Evolutionary conservation across 2,888 invertebrate species (phyloP), one percentile per base, ranked within the genome.

Genomic region (Harpagoxenus sublaevis): DNA sequence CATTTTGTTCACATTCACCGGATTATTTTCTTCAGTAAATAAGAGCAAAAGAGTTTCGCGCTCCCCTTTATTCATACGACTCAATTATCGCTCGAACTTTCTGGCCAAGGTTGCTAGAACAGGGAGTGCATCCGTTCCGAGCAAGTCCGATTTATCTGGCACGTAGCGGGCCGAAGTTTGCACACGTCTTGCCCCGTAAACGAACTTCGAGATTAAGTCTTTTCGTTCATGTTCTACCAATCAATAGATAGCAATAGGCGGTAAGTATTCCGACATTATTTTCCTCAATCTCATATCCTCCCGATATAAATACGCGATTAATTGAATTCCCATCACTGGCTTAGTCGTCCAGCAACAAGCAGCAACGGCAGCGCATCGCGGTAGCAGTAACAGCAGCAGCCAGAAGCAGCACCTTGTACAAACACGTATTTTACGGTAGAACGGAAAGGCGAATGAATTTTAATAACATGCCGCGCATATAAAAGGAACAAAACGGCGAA

Each of bases 261-360:
- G 79, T 79, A 79, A 79, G 79, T 79, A 79, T 70, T 48, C 48
- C 23, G 60, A 45, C 23, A 39, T 35, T 35, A 39, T 57, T 70
- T 48, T 51, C 48, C 18, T 62, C 70, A 9, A 79, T 79, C 71
- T 62, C n/a, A 62, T 60, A 68, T 70, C 23, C 60, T 45, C 35
- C 48, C 35, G 79, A 62, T 71, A 62, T 71, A 79, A 71, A 79
- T 79, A 57, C 51, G 60, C 60, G 71, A 79, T 51, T 70, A 60
- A 79, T 79, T 79, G 71, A 71, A 79, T 79, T 79, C 79, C 71
- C 71, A 79, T 79, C 60, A 62, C 60, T 51, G 48, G 55, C 48
- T 5, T 53, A 53, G 51, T 65, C 51, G 45, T 48, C 48, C 70
- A 39, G 35, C 60, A n/a, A 31, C 74, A n/a, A 45, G 35, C 35